These are phyloP conservation scores for Pelmatolapia mariae DNA, from an alignment of 2,113 vertebrate genomes.

Conservation along the genomic window DNA sequence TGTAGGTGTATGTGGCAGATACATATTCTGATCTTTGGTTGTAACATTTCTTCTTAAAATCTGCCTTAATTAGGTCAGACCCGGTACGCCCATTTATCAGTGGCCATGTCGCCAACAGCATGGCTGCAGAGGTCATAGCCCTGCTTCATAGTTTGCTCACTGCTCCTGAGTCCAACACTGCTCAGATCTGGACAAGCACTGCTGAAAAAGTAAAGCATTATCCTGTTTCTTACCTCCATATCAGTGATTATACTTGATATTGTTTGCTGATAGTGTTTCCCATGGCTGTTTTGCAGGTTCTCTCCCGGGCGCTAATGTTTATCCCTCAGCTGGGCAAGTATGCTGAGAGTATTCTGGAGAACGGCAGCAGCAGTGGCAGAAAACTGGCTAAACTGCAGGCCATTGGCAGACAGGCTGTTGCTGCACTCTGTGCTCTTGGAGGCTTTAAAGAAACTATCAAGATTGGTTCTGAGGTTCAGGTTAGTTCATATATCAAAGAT, in stretches of 20 bases:
- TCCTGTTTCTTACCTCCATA: not conserved
- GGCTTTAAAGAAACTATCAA: constrained; percentile 99
- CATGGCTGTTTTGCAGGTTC: constrained; percentile 72
- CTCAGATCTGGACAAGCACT: constrained; percentile 97
- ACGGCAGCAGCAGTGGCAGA: constrained; percentile 88
- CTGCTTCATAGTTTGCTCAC: constrained; percentile 92
- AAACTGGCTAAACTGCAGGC: constrained; percentile 93
- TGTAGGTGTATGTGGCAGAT: not conserved
- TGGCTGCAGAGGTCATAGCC: constrained; percentile 97
- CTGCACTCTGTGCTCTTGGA: constrained; percentile 92
- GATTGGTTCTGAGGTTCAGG: constrained; percentile 98
- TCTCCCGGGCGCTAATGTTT: constrained; percentile 94
- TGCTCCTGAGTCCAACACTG: constrained; percentile 93
- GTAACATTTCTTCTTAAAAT: not conserved
- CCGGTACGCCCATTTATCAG: constrained; percentile 96
- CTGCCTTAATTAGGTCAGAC: constrained; percentile 76
- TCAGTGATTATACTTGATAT: not conserved
- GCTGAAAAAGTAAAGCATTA: constrained; percentile 83
- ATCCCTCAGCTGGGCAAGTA: constrained; percentile 95
- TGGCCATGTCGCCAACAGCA: constrained; percentile 97
- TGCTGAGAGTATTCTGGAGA: constrained; percentile 94
- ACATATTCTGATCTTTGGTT: not conserved
- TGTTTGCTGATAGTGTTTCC: not conserved
- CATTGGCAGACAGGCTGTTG: constrained; percentile 92
- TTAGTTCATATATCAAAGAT: constrained; percentile 39